Base-by-base conservation (phyloP, 2,797 vertebrate genomes). In the Rhinichthys osculus region DNA sequence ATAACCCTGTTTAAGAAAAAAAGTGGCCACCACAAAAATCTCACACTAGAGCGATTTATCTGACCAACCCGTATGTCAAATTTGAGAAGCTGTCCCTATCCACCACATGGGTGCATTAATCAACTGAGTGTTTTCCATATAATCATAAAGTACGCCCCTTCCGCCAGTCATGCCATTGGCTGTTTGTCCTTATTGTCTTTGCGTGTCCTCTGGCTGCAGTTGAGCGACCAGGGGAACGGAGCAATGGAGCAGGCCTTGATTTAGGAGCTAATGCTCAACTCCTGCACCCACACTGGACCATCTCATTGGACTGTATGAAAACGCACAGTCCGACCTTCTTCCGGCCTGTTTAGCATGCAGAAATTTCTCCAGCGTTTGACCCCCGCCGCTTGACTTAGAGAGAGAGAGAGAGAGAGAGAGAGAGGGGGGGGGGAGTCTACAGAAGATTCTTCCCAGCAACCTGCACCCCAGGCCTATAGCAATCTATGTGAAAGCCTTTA, bases 401-500 rank as follows among this genome's bases (percentile, higher is more conserved):
- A n/a, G 21, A 35, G 66, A 59, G 50, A 10, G 76, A 33, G 54
- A 67, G 50, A n/a, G 21, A 1, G 50, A 59, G 78, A n/a, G 21
- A 35, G 66, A 59, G 50, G 82, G 67, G 16, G 80, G 78, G 74
- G 87, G 86, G 83, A 87, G 86, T 84, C 74, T 35, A 50, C 64
- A 14, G 23, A 59, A 84, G 82, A 70, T 85, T 79, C 67, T 71
- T 67, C 78, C 47, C 74, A 38, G 54, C 33, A 62, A 33, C 73
- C 40, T 79, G 77, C 38, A 81, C 87, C 76, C 82, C 67, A 72
- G 84, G 84, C 80, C 89, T 91, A 84, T 88, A 86, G 89, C 92
- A 94, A 93, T 93, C 92, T 93, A 84, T 81, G 89, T 91, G 90
- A 94, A 94, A 94, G 93, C 93, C 92, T 93, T 93, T 93, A 92